Evolutionary conservation across 2,888 invertebrate species (phyloP), one percentile per base, ranked within the genome.

Genomic region (Caprella mutica): DNA sequence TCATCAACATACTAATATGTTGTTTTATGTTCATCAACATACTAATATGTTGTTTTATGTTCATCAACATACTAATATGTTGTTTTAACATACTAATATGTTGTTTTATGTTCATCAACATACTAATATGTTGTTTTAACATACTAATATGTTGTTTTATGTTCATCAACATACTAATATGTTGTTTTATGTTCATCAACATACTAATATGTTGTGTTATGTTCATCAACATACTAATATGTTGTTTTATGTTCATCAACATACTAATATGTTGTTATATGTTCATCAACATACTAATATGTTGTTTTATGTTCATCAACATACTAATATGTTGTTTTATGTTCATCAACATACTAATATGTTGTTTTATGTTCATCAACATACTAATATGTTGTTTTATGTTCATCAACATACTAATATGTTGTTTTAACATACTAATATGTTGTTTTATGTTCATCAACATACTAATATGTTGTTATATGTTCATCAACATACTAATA

Each of bases 301-400:
- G 30, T 6, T 30, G 27, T 30, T 33, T 30, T 50, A 50, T 50
- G 30, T 50, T 30, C 23, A 50, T 50, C 27, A 30, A 50, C 30
- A 50, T 30, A 50, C 30, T 12, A 30, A 33, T 50, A 33, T 33
- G 30, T 50, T 38, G 3, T 4, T 38, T 38, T 38, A 17, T 3
- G 3, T 38, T 38, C 17, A 17, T 38, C 38, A 2, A 38, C 4
- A 17, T 38, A 3, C 12, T 35, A 35, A 4, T 38, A 17, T 38
- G n/a, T 19, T 17, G n/a, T 38, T 38, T 38, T 38, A 38, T 4
- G n/a, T 4, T 38, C 3, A 38, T 17, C 3, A 38, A 17, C 19
- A 17, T 17, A 38, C 3, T 35, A 35, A 12, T 35, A 38, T n/a
- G n/a, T n/a, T n/a, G n/a, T n/a, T n/a, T n/a, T n/a, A n/a, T n/a